Evolutionary conservation across 2,888 invertebrate species (phyloP), one percentile per base, ranked within the genome.

Genomic region (Maniola hyperantus): DNA sequence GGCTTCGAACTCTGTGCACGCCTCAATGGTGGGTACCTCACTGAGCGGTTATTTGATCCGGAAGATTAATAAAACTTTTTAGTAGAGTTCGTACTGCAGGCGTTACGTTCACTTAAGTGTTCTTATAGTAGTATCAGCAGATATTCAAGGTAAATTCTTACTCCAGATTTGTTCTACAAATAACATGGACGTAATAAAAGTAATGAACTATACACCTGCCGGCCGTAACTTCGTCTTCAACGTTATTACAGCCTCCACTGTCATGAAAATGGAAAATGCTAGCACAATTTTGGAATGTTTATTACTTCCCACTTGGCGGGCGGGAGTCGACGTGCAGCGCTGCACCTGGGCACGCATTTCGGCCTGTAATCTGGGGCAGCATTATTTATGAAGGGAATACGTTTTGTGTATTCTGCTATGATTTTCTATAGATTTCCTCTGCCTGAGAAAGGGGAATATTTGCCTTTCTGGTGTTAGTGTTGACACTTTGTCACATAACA

Each of bases 321-420:
- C 11, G 7, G 4, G 26, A 61, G 55, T 20, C 20, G 72, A 79
- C 79, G 76, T 76, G 78, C 80, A 82, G 80, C 80, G 76, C 77
- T 83, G 83, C 85, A 85, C 86, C 84, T 85, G 84, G 72, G 81
- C 72, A 74, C 76, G 68, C 72, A 74, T 76, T 77, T 67, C 65
- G 72, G 71, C 70, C 55, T 62, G 26, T 26, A 26, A 1, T 2
- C 26, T 75, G 73, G 76, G 74, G 44, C 57, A 20, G 55, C 33
- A 64, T 62, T 64, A 66, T 61, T 67, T 69, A 64, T 53, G 64
- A 71, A 71, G 50, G 54, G 39, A 20, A 15, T 44, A 53, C 42
- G 51, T 48, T 51, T 26, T 39, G 50, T 58, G 44, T n/a, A 64
- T 64, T 61, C 11, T 18, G 18, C 15, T 15, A 18, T 55, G 55